A percentile compares a stretch with the other conserved stretches of the same genome.
Evolutionary conservation across 2,113 vertebrate genomes (phyloP).

Genomic region (Phyllostomus discolor): DNA sequence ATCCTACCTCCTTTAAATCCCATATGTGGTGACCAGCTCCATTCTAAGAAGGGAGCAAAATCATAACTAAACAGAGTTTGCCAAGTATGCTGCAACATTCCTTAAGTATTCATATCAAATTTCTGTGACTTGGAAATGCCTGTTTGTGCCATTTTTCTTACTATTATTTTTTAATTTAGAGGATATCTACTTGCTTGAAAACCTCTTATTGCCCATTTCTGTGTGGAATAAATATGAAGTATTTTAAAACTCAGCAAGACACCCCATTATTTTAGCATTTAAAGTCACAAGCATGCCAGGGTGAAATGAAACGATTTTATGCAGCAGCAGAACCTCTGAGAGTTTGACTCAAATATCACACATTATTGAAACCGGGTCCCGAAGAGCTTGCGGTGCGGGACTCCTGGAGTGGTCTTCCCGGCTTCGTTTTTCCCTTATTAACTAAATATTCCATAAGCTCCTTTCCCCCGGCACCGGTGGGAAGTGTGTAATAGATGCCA

Average conservation of each 20-base stretch:
- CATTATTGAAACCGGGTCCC: accelerated
- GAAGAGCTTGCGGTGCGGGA: accelerated
- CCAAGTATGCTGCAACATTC: not conserved
- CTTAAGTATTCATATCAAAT: not conserved
- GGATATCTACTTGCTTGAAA: not conserved
- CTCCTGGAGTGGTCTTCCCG: accelerated
- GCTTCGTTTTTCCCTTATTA: not conserved
- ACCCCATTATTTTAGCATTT: not conserved
- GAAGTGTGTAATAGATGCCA: accelerated
- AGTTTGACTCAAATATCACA: too few species aligned
- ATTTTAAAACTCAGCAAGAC: not conserved
- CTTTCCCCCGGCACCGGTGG: not conserved
- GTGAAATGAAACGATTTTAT: not conserved
- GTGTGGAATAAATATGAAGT: not conserved
- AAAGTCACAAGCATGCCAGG: not conserved
- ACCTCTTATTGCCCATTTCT: not conserved
- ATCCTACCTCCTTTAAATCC: not conserved
- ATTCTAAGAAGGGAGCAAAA: not conserved
- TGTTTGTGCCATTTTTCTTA: not conserved
- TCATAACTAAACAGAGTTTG: not conserved
- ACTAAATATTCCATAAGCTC: not conserved
- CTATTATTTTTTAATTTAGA: not conserved
- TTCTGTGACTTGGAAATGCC: not conserved
- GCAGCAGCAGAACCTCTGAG: not conserved
- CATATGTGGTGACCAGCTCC: not conserved